phyloP scores from a whole-genome alignment of 2,113 vertebrate species.

The Nibea albiflora region DNA sequence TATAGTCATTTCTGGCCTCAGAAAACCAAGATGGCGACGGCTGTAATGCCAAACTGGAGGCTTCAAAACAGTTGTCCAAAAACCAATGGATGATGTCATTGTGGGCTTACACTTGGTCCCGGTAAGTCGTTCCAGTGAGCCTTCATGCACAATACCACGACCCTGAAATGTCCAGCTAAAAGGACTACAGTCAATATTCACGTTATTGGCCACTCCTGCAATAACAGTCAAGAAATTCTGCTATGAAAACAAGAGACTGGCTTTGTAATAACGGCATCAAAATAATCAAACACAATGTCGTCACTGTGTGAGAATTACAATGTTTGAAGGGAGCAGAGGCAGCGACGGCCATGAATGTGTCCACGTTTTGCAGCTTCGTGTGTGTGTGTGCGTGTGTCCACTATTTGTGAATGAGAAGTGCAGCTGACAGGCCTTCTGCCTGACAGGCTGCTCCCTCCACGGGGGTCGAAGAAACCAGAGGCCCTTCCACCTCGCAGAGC shows the following conservation, averaged over 20 bases:
- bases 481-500: slow-evolving; percentile 64
- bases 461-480: slow-evolving; percentile 61
- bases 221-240: neutral
- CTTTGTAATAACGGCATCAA: neutral
- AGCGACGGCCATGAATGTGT: neutral
- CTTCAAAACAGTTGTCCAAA: no score
- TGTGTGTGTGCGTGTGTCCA: neutral
- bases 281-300: neutral
- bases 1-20: no score
- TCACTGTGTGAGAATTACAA: neutral
- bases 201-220: neutral
- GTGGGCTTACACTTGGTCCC: neutral
- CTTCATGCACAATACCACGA: neutral
- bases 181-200: neutral
- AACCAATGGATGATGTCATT: no score
- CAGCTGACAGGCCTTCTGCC: slow-evolving; percentile 74
- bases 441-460: slow-evolving; percentile 72
- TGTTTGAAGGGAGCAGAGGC: neutral
- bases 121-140: neutral
- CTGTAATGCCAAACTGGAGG: no score
- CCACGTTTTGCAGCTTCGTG: neutral
- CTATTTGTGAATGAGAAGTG: slow-evolving; percentile 71
- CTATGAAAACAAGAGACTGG: neutral
- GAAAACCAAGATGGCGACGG: no score
- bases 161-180: neutral